Evolutionary conservation across 2,888 invertebrate genomes (phyloP), one percentile per base, ranked within the genome.

Genomic region (Falcaria lacertinaria): DNA sequence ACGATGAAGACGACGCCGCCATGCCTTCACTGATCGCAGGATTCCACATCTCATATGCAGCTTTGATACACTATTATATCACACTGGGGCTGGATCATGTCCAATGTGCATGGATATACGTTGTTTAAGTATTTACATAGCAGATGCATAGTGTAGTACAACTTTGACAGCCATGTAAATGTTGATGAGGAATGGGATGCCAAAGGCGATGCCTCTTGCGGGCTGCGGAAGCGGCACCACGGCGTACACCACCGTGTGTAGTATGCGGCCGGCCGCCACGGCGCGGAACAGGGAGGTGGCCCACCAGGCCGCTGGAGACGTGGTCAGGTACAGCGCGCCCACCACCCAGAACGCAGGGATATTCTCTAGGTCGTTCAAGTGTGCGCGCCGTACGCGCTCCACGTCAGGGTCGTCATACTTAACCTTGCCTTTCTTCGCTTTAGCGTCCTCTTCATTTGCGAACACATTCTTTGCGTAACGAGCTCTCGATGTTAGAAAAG

Each of bases 341-440:
- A 91, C 71, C 11, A 91, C 54, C 62, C 92, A 83, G 61, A 93
- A 94, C 13, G 90, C 84, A 0, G 92, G 89, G 44, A 94, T 93
- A 70, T 93, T 94, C 75, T 94, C 94, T 65, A 94, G 67, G 69
- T 94, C 94, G 62, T 94, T 94, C 52, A 91, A 82, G 64, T 94
- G 93, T 13, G 93, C 93, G 69, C 92, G 74, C 34, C 85, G 59
- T 19, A 77, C 73, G 44, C 85, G 58, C 54, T 87, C 87, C 33
- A 86, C 83, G 44, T 82, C 80, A 0, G 71, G 75, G 41, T 80
- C 84, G 43, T 82, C 80, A 0, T 60, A 57, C 47, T 76, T 81
- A 36, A 86, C 69, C 43, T 69, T 64, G 1, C 74, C 74, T 4
- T 69, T 66, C 1, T 34, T 28, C 1, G 22, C 5, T 42, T 52